Evolutionary conservation across 2,888 invertebrate genomes (phyloP), one percentile per base, ranked within the genome.

Genomic region (Papilio gigon): DNA sequence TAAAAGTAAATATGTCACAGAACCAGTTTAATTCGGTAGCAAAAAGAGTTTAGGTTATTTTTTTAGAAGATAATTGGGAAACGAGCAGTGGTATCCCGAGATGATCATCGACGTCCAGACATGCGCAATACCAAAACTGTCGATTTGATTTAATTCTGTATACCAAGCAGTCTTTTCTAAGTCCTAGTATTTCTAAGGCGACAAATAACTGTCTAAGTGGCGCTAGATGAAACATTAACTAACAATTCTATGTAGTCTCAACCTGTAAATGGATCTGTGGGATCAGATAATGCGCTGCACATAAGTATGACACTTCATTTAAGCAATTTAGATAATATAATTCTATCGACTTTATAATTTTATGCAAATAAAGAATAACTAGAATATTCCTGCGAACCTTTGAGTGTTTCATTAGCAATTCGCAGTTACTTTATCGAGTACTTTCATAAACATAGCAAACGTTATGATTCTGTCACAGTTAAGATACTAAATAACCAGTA

Each of bases 291-390:
- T 61, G 30, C 30, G n/a, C 64, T 40, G 59, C 64, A 60, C 68
- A 77, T 78, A 74, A 81, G 77, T 78, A 80, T 78, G 80, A 80
- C 84, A 85, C 82, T 84, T 86, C 78, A 84, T 84, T 80, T 79
- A 77, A 72, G 75, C 73, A 79, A 77, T 82, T 78, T 73, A 84
- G 86, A 88, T 88, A 86, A 78, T 73, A 69, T 67, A 78, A 78
- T 68, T 64, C 62, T 66, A 72, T 70, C 65, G 71, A 71, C 73
- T 71, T 74, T 66, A 69, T 72, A 72, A 75, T 71, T 60, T 30
- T 42, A 70, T 65, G 61, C 59, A 67, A 71, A 74, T 74, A 68
- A 71, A 73, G 53, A 73, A 70, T 70, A 71, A 69, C 67, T 70
- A 60, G 71, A 60, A 62, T 59, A 62, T 65, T 67, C 61, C 53